These are phyloP conservation scores for Synchiropus splendidus DNA, from an alignment of 2,113 vertebrate genomes.

Conservation along the genomic window DNA sequence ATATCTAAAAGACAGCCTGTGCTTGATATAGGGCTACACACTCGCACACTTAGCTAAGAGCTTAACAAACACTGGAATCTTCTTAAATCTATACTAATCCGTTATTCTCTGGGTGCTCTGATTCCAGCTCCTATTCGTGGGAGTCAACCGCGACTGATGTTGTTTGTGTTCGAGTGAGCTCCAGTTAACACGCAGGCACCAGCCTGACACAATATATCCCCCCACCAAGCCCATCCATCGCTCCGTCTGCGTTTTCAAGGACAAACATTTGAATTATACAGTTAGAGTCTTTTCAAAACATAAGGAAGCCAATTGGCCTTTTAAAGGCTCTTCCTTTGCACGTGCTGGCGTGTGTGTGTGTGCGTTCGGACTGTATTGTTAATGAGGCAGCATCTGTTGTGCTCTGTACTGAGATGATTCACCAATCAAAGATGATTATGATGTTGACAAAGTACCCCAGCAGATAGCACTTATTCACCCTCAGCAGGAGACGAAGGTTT, in stretches of 20 bases:
- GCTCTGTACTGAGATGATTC: conserved; percentile 32
- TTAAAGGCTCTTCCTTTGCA: neutral
- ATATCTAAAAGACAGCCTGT: conserved; percentile 29
- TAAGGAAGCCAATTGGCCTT: neutral
- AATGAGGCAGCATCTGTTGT: conserved; percentile 59
- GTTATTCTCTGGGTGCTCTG: conserved; percentile 49
- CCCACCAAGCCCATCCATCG: neutral
- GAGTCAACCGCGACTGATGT: conserved; percentile 6
- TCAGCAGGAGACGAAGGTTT: conserved; percentile 37
- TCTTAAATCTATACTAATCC: conserved; percentile 68
- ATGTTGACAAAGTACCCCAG: conserved; percentile 56
- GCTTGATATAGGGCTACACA: conserved; percentile 31
- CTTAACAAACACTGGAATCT: conserved; percentile 58
- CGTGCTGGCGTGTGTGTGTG: conserved; percentile 1
- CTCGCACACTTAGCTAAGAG: conserved; percentile 35
- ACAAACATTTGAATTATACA: neutral
- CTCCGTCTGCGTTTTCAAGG: neutral
- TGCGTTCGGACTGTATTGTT: conserved; percentile 27
- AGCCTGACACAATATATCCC: neutral
- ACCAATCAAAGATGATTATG: conserved; percentile 63
- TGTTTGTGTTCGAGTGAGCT: conserved; percentile 8
- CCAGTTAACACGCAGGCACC: neutral
- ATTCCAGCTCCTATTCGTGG: conserved; percentile 13
- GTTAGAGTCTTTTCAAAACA: neutral
- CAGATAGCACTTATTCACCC: conserved; percentile 42